Conservation (phyloP, 1,140 invertebrate genomes). For the Heliconius eleuchia region DNA sequence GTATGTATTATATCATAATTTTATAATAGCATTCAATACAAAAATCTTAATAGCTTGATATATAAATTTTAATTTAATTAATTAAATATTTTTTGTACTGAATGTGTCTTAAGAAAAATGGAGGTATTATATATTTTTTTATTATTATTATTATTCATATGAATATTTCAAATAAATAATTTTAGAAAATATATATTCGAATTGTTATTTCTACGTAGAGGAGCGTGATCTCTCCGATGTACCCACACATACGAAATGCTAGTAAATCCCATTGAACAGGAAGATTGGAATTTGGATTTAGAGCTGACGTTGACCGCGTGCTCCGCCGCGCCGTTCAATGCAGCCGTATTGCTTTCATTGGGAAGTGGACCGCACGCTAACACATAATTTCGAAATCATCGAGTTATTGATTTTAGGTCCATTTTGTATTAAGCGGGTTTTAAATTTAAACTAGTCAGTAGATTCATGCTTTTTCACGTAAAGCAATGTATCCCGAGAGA, state of each 20-base stretch:
- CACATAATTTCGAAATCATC: neutral
- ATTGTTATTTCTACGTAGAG: slow-evolving; percentile 9
- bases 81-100: too few species aligned
- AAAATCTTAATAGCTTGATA: too few species aligned
- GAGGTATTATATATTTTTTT: too few species aligned
- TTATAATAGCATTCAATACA: too few species aligned
- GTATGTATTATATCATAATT: too few species aligned
- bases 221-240: slow-evolving; percentile 30
- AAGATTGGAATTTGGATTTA: slow-evolving; percentile 47
- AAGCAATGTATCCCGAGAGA: too few species aligned
- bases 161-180: neutral
- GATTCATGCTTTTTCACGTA: too few species aligned
- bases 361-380: slow-evolving; percentile 8
- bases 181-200: neutral
- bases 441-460: neutral
- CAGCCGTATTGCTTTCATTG: slow-evolving; percentile 16
- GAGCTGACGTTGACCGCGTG: slow-evolving; percentile 32
- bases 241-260: slow-evolving; percentile 31
- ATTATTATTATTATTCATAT: too few species aligned
- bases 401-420: slow-evolving; percentile 1
- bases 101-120: too few species aligned
- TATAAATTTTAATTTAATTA: too few species aligned
- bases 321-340: slow-evolving; percentile 14
- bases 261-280: slow-evolving; percentile 41
- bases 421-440: neutral